Percentiles rank a stretch among this genome's conserved stretches.
These are phyloP conservation scores for Caenorhabditis becei DNA, from an alignment of 2,888 invertebrate species.

Conservation along the genomic window DNA sequence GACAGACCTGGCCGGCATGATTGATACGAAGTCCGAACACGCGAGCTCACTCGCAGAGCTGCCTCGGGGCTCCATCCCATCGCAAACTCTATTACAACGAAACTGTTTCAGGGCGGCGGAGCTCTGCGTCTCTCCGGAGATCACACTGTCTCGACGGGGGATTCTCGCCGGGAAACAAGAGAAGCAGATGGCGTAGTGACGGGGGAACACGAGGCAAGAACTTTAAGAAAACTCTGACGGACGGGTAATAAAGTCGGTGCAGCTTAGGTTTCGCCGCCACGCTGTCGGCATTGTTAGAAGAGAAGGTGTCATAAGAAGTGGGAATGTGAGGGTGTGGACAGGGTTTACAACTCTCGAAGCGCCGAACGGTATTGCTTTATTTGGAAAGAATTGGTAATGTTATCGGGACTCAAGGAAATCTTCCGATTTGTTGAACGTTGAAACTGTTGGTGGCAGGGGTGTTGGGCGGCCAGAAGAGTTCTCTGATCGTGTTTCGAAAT, in stretches of 20 bases:
- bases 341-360: constrained; percentile 30
- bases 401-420: background rate
- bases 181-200: constrained; percentile 35
- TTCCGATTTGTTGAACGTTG: background rate
- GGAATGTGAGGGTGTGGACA: background rate
- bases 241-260: constrained; percentile 29
- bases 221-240: constrained; percentile 32
- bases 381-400: background rate
- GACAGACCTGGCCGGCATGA: constrained; percentile 29
- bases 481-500: constrained; percentile 9
- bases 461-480: constrained; percentile 14
- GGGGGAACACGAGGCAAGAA: constrained; percentile 11
- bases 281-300: constrained; percentile 26
- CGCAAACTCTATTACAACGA: constrained; percentile 50
- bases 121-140: constrained; percentile 13
- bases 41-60: constrained; percentile 2
- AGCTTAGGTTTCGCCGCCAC: background rate
- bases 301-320: constrained; percentile 13
- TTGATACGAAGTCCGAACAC: constrained; percentile 56
- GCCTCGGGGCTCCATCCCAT: constrained; percentile 7
- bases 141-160: constrained; percentile 30
- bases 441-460: background rate
- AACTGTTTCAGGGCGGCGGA: constrained; percentile 43
- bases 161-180: constrained; percentile 3
- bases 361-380: constrained; percentile 7